A percentile compares a stretch with the other conserved stretches of the same genome.
These are phyloP conservation scores for Meteorus sp. DNA, from an alignment of 1,140 invertebrate species.

Conservation along the genomic window DNA sequence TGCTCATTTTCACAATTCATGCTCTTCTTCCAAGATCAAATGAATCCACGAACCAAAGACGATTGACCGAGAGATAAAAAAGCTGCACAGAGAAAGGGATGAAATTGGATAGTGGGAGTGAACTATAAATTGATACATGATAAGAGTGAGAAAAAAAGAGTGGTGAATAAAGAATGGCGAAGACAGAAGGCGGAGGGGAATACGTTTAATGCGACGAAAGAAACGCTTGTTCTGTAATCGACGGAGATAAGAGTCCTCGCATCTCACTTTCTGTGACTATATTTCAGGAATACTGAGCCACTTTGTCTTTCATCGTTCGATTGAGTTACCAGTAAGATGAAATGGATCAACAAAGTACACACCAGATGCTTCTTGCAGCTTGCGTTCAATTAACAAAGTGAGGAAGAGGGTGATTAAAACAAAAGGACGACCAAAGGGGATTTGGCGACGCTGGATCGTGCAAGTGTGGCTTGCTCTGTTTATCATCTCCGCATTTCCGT, in stretches of 20 bases:
- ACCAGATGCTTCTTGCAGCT: not conserved
- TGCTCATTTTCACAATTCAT: too few relatives aligned
- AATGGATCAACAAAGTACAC: slow-evolving; percentile 7
- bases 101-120: too few relatives aligned
- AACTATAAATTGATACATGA: too few relatives aligned
- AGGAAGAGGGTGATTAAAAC: too few relatives aligned
- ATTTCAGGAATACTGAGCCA: not conserved
- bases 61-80: too few relatives aligned
- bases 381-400: slow-evolving; percentile 16
- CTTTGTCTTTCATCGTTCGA: not conserved
- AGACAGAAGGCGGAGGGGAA: not conserved
- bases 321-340: not conserved
- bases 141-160: not conserved
- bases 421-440: not conserved
- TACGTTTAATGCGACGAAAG: not conserved
- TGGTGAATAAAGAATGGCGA: not conserved
- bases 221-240: not conserved
- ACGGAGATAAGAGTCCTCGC: not conserved
- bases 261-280: not conserved
- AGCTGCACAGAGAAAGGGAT: too few relatives aligned
- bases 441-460: not conserved
- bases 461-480: slow-evolving; percentile 1
- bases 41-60: too few relatives aligned
- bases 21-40: too few relatives aligned
- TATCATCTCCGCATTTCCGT: too few relatives aligned